Conservation (phyloP, 2,888 invertebrate species). For the Acleris emargana region DNA sequence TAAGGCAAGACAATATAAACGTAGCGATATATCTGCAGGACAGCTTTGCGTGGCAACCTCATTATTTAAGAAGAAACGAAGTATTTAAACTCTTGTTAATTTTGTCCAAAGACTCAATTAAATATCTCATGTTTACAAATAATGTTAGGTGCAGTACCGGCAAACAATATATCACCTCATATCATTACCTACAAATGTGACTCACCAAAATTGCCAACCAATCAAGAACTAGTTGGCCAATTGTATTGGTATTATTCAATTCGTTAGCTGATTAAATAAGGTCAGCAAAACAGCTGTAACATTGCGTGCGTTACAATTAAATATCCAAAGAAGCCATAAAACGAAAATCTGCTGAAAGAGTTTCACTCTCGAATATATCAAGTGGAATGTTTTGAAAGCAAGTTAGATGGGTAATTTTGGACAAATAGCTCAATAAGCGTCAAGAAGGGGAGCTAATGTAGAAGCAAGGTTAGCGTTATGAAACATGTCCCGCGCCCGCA, state of each 20-base stretch:
- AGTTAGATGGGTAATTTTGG: conserved; percentile 48
- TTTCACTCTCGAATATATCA: conserved; percentile 19
- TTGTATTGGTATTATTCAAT: no score
- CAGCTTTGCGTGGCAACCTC: not conserved
- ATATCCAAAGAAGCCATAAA: not conserved
- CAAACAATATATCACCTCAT: no score
- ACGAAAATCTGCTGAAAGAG: conserved; percentile 15
- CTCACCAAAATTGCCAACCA: no score
- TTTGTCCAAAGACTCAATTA: not conserved
- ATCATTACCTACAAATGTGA: no score
- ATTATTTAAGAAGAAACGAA: conserved; percentile 7
- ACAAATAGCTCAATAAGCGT: conserved; percentile 67
- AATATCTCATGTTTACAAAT: not conserved
- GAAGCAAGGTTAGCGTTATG: conserved; percentile 65
- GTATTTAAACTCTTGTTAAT: not conserved
- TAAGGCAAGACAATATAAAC: conserved; percentile 40
- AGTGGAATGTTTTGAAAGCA: conserved; percentile 35
- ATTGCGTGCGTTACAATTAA: not conserved
- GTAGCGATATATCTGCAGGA: conserved; percentile 15
- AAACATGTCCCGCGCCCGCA: conserved; percentile 67
- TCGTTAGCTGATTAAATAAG: no score
- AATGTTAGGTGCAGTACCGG: not conserved
- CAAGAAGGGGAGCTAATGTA: conserved; percentile 56
- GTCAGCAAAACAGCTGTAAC: no score
- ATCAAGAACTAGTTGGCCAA: no score